These are phyloP conservation scores for Chaenocephalus aceratus DNA, from an alignment of 2,113 vertebrate species.

Conservation along the genomic window DNA sequence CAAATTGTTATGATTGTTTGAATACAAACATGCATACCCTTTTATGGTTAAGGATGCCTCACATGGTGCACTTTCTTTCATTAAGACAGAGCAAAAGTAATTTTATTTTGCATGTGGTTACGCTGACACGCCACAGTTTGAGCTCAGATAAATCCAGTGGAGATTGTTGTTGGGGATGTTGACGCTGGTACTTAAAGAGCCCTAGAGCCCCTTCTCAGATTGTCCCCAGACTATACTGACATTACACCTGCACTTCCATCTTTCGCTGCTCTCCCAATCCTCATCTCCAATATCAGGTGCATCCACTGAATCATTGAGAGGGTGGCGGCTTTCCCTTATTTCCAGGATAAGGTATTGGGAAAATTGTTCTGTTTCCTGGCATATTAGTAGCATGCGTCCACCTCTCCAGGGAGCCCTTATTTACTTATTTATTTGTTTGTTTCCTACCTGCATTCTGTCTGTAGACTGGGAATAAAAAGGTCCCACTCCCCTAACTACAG, in stretches of 20 bases:
- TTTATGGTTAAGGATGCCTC: slow-evolving; percentile 10
- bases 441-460: slow-evolving; percentile 48
- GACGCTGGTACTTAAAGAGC: slow-evolving; percentile 49
- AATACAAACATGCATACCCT: slow-evolving; percentile 28
- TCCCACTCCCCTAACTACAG: slow-evolving; percentile 32
- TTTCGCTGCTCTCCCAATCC: slow-evolving; percentile 27
- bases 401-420: slow-evolving; percentile 58
- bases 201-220: slow-evolving; percentile 44
- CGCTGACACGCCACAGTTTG: slow-evolving; percentile 47
- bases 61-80: slow-evolving; percentile 9
- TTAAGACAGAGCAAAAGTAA: slow-evolving; percentile 26
- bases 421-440: slow-evolving; percentile 74
- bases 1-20: not conserved
- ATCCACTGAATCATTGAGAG: slow-evolving; percentile 51
- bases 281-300: slow-evolving; percentile 45
- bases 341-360: slow-evolving; percentile 48
- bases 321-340: slow-evolving; percentile 52
- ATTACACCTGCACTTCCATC: slow-evolving; percentile 28
- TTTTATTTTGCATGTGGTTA: slow-evolving; percentile 28
- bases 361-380: slow-evolving; percentile 63
- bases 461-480: slow-evolving; percentile 68
- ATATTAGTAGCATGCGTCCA: slow-evolving; percentile 49
- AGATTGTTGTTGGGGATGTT: slow-evolving; percentile 47
- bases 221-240: slow-evolving; percentile 39
- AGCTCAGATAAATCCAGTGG: slow-evolving; percentile 52